Conservation (phyloP, 2,797 vertebrate species). For the Rhadinocentrus ornatus region DNA sequence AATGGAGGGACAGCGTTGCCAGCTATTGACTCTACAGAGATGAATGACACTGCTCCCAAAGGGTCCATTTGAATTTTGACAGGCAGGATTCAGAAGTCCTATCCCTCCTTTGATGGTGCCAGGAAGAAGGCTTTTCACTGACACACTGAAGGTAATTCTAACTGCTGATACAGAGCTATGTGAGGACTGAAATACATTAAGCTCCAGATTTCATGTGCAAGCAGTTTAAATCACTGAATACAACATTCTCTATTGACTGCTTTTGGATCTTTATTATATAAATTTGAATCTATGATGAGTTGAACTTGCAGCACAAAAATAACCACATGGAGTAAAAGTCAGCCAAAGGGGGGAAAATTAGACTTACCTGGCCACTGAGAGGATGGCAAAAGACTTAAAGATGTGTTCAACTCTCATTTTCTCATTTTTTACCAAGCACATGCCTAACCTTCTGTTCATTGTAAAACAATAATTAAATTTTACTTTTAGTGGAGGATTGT, state of each 20-base stretch:
- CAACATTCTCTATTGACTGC: conserved; percentile 30
- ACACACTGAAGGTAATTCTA: conserved; percentile 62
- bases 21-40: conserved; percentile 79
- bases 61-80: conserved; percentile 77
- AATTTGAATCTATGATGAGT: conserved; percentile 31
- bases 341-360: conserved; percentile 23
- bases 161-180: conserved; percentile 67
- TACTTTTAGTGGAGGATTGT: not conserved
- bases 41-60: conserved; percentile 78
- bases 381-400: not conserved
- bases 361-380: conserved; percentile 35
- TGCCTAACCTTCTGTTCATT: not conserved
- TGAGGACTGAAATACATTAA: conserved; percentile 59
- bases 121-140: conserved; percentile 64
- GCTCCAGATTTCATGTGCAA: conserved; percentile 59
- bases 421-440: conserved; percentile 3
- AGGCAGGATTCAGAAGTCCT: conserved; percentile 72
- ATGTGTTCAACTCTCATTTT: conserved; percentile 19
- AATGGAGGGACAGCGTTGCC: conserved; percentile 73
- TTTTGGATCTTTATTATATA: conserved; percentile 38
- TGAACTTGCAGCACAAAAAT: conserved; percentile 22
- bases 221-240: conserved; percentile 56
- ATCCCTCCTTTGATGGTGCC: conserved; percentile 67
- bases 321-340: conserved; percentile 28
- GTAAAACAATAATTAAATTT: conserved; percentile 24